Base-by-base conservation (phyloP, 2,888 invertebrate genomes). In the Homarus gammarus region DNA sequence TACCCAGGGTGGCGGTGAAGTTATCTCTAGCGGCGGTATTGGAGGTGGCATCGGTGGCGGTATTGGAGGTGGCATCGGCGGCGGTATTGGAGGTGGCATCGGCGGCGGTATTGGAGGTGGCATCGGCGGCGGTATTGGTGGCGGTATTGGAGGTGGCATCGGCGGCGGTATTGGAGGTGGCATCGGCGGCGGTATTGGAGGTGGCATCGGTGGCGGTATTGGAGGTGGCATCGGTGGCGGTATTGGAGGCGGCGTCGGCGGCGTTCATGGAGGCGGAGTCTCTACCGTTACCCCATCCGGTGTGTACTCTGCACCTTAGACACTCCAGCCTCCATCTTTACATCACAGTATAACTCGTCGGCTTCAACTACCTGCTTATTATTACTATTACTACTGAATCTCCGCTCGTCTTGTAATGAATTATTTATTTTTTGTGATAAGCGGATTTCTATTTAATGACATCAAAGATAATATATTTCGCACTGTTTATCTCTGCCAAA, bases 1-100 rank as follows among this genome's bases (percentile, higher is more conserved):
- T 10, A 33, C 51, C 10, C 84, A 84, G 6, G 38, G 79, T 49
- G 56, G 51, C 51, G 84, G 84, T 36, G 31, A 84, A 18, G n/a
- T 84, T 0, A 75, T 84, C 73, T 27, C 49, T 6, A 36, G 84
- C 27, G 84, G 72, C 51, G 36, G 36, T n/a, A 51, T 49, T 15
- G 51, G 0, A 0, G 83, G 44, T 18, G 83, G 44, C 15, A 31
- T 8, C 22, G 18, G 33, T 33, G 72, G 70, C 8, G 70, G 70
- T 8, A 18, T 8, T 36, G 27, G 18, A 15, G 72, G 72, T 0
- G 70, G 49, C 27, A 33, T 27, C 18, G 15, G 12, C 12, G 72
- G 79, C 10, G 75, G 56, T 51, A 12, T n/a, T 31, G 44, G 36
- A 27, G 83, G 44, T 12, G 81, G 81, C 33, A 27, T 40, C 27